Evolutionary conservation across 53 echinoderm and acorn worm species (phyloP).

Genomic region (Luidia sarsii): DNA sequence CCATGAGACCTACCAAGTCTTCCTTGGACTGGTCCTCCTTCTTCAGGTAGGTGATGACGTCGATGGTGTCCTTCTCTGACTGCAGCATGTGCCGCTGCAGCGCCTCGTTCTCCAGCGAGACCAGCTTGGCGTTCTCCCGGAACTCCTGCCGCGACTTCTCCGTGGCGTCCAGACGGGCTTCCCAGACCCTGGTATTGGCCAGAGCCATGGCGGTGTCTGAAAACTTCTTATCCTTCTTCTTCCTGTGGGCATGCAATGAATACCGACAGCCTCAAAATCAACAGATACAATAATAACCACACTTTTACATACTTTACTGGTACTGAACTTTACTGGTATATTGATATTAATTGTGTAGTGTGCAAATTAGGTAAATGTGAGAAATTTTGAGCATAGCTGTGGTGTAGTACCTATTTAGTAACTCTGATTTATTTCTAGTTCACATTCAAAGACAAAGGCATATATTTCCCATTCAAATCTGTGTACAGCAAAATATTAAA

Average conservation of each 20-base stretch:
- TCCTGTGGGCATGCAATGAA: too few relatives aligned
- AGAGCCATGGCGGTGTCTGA: conserved; percentile 78
- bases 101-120: conserved; percentile 88
- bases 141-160: conserved; percentile 91
- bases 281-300: neutral
- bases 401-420: too few relatives aligned
- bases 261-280: neutral
- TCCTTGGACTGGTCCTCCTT: conserved; percentile 96
- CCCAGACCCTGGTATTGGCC: conserved; percentile 93
- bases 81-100: conserved; percentile 78
- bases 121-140: conserved; percentile 88
- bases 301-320: neutral
- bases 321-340: too few relatives aligned
- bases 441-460: too few relatives aligned
- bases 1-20: conserved; percentile 78
- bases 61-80: conserved; percentile 95
- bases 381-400: too few relatives aligned
- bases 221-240: conserved; percentile 89
- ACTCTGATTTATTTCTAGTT: too few relatives aligned
- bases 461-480: too few relatives aligned
- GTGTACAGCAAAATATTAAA: too few relatives aligned
- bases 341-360: too few relatives aligned
- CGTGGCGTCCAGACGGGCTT: conserved; percentile 83
- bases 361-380: too few relatives aligned
- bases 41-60: conserved; percentile 96